These are phyloP conservation scores for Malurus leucopterus DNA, from an alignment of 2,797 vertebrate species.

Conservation along the genomic window DNA sequence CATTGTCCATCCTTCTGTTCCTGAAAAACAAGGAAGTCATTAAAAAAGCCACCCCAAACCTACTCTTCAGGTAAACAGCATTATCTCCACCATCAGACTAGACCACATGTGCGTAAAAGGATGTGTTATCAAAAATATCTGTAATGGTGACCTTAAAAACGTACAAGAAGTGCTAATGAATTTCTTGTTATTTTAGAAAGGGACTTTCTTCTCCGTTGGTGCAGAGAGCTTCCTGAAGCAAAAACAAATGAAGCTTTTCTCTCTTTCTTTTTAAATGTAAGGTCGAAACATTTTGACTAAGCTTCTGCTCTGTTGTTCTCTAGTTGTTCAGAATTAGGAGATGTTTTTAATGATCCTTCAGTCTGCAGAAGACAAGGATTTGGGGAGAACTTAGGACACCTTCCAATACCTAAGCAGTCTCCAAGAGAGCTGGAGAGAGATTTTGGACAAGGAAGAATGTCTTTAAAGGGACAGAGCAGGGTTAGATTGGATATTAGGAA, in stretches of 20 bases:
- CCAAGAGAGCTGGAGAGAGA: background rate
- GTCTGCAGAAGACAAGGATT: background rate
- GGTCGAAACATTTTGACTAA: background rate
- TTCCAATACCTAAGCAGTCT: background rate
- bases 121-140: conserved; percentile 67
- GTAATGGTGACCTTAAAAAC: conserved; percentile 63
- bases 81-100: conserved; percentile 37
- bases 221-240: conserved; percentile 49
- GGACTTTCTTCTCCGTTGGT: conserved; percentile 50
- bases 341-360: background rate
- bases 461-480: background rate
- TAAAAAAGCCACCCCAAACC: background rate
- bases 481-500: background rate
- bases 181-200: conserved; percentile 67
- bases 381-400: background rate
- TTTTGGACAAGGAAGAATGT: background rate
- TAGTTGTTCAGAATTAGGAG: background rate
- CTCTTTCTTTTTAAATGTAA: conserved; percentile 23
- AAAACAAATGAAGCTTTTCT: conserved; percentile 48
- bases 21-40: conserved; percentile 13
- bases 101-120: conserved; percentile 45
- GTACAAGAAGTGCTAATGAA: conserved; percentile 57
- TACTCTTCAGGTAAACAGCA: conserved; percentile 40
- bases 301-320: background rate
- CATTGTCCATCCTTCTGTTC: background rate